These are phyloP conservation scores for rat (Rattus norvegicus) DNA, from an alignment of 2,113 vertebrate species.

Conservation along the genomic window DNA sequence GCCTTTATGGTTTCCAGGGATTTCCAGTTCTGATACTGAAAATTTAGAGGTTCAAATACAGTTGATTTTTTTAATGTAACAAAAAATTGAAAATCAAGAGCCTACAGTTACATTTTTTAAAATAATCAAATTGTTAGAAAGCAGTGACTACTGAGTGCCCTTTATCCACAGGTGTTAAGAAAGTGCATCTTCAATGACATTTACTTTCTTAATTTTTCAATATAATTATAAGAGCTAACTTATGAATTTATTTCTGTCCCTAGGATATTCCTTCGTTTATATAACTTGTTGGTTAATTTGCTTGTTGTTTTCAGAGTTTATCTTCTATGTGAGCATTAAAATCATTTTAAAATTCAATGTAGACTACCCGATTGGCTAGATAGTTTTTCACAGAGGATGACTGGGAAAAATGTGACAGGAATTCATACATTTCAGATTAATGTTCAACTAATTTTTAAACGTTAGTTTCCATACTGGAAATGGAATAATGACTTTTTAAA, in stretches of 20 bases:
- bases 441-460: neutral
- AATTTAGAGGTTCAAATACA: conserved; percentile 65
- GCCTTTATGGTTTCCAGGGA: conserved; percentile 79
- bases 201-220: neutral
- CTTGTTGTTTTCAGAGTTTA: conserved; percentile 13
- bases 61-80: neutral
- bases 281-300: neutral
- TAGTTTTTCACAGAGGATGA: neutral
- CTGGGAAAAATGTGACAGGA: neutral
- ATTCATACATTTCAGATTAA: neutral
- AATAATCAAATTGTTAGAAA: conserved; percentile 38
- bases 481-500: neutral
- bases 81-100: conserved; percentile 20
- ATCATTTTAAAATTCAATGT: conserved; percentile 41
- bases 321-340: conserved; percentile 18
- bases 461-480: neutral
- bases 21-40: conserved; percentile 85
- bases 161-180: neutral
- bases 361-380: neutral
- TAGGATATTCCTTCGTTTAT: neutral
- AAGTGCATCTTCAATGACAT: neutral
- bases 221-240: conserved; percentile 21
- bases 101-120: neutral
- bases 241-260: neutral
- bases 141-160: neutral